phyloP scores from a whole-genome alignment of 2,888 invertebrate genomes.

The Glaucopsyche alexis region DNA sequence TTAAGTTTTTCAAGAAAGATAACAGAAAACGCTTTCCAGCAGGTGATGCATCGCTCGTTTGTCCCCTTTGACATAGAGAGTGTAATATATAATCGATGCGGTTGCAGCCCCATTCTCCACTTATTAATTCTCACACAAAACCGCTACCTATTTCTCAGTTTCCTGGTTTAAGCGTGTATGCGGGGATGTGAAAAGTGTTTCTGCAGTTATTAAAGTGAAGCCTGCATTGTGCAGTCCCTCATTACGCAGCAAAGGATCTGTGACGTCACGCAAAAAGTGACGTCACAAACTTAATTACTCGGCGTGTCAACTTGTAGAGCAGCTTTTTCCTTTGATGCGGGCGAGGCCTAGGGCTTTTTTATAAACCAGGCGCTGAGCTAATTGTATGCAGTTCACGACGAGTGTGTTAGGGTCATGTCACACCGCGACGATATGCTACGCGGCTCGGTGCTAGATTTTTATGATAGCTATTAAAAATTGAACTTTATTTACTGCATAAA shows the following conservation, averaged over 20 bases:
- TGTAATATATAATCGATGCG: no score
- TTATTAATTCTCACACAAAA: not conserved
- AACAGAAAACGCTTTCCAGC: no score
- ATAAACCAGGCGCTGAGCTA: slow-evolving; percentile 3
- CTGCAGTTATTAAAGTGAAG: slow-evolving; percentile 15
- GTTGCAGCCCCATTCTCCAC: no score
- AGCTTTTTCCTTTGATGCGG: slow-evolving; percentile 1
- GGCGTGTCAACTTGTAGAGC: slow-evolving; percentile 3
- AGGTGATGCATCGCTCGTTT: no score
- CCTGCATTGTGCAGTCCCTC: slow-evolving; percentile 7
- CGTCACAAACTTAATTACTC: slow-evolving; percentile 19
- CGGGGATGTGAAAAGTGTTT: not conserved
- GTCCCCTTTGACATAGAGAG: no score
- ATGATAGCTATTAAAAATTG: no score
- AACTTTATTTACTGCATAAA: no score
- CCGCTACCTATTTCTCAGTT: not conserved
- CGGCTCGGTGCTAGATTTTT: no score
- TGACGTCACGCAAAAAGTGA: slow-evolving; percentile 14
- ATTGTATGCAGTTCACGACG: not conserved
- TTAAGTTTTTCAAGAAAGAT: no score
- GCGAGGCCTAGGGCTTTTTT: not conserved
- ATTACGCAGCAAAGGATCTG: slow-evolving; percentile 22
- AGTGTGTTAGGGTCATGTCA: no score
- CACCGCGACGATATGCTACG: no score
- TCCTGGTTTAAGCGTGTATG: slow-evolving; percentile 5